Evolutionary conservation across 2,888 invertebrate genomes (phyloP), one percentile per base, ranked within the genome.

Genomic region (Imbricaverruca yamaguchii): DNA sequence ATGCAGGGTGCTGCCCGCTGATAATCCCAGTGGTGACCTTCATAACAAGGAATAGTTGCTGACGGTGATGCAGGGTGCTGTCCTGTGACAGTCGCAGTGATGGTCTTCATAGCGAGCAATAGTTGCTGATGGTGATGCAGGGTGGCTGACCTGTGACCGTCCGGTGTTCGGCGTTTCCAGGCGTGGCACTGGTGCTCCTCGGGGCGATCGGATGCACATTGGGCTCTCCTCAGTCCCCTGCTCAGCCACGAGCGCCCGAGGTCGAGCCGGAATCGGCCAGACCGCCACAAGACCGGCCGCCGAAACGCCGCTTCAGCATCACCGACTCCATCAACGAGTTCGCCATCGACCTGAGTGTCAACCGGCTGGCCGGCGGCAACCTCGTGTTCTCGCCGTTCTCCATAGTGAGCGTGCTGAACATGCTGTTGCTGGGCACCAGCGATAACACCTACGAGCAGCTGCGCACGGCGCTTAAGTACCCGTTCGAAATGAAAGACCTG

Each of bases 351-450:
- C 83, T 23, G 86, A 86, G 81, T 86, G 85, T 80, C 86, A 85
- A 81, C 86, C 86, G 81, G 86, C 86, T 81, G 85, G 85, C 25
- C 86, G 84, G 77, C 9, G 84, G 84, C 53, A 88, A 88, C 82
- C 87, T 88, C 83, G 83, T 88, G 12, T 85, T 88, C 9, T 88
- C 88, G 0, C 88, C 88, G 0, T 81, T 88, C 25, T 88, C 88
- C 82, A 86, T 87, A 21, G 86, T 87, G 0, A 84, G 86, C 18
- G 85, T 87, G 15, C 84, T 88, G 25, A 87, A 86, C 0, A 86
- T 88, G 84, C 83, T 88, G 80, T 85, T 87, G 84, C 82, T 88
- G 25, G 88, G 87, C 0, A 86, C 88, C 8, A 57, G 39, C 23
- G 56, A 59, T 55, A 69, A 80, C 55, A 65, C 82, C 1, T 79